Conservation (phyloP, 2,888 invertebrate genomes). For the Acanthococcus lagerstroemiae region DNA sequence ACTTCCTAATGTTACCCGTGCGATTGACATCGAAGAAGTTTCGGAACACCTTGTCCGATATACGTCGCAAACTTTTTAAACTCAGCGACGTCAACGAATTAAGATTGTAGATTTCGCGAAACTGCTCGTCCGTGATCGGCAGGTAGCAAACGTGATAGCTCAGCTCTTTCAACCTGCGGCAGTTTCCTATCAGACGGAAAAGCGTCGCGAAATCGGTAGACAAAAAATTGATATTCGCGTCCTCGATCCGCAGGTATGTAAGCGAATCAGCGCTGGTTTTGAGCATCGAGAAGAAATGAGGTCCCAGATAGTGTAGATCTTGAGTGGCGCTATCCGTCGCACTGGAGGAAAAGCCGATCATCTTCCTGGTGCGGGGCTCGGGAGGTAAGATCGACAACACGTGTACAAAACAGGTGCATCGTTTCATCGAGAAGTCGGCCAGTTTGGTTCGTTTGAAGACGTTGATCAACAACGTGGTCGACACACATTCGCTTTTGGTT, state of each 20-base stretch:
- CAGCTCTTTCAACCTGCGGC: background rate
- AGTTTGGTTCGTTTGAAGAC: conserved; percentile 11
- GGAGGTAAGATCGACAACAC: conserved; percentile 23
- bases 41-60: conserved; percentile 5
- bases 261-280: conserved; percentile 18
- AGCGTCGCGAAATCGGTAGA: conserved; percentile 9
- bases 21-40: conserved; percentile 6
- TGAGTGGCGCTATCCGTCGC: conserved; percentile 18
- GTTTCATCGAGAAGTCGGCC: conserved; percentile 5
- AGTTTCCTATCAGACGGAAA: conserved; percentile 11
- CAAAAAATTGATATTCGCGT: conserved; percentile 20
- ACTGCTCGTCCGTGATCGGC: conserved; percentile 21
- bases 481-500: conserved; percentile 6
- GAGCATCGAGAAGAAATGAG: conserved; percentile 18
- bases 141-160: conserved; percentile 20
- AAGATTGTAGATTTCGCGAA: conserved; percentile 11
- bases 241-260: conserved; percentile 13
- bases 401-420: conserved; percentile 17
- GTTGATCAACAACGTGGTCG: conserved; percentile 10
- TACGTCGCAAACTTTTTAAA: conserved; percentile 13
- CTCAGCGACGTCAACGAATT: conserved; percentile 2
- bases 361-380: conserved; percentile 12
- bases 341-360: conserved; percentile 19
- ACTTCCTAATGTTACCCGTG: background rate
- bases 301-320: conserved; percentile 16